Percentiles rank a stretch among this genome's conserved stretches.
Evolutionary conservation across 2,888 invertebrate species (phyloP).

Genomic region (Polyommatus icarus): DNA sequence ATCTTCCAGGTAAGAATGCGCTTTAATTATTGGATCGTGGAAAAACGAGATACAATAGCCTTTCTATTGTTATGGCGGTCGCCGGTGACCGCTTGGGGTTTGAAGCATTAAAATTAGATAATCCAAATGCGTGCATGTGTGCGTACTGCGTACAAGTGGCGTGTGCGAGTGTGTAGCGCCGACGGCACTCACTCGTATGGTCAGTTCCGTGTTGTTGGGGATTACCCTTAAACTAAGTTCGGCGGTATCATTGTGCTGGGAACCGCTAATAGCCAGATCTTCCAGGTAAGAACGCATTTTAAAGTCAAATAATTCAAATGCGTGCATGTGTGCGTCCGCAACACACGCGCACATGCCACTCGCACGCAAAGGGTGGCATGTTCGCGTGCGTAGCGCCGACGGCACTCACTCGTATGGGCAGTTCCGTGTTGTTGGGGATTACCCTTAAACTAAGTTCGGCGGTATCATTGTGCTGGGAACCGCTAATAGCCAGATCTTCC

Average conservation of each 20-base stretch:
- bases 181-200: constrained; percentile 93
- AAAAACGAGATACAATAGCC: too few relatives aligned
- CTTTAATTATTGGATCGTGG: too few relatives aligned
- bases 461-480: constrained; percentile 98
- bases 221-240: constrained; percentile 98
- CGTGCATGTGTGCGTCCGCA: too few relatives aligned
- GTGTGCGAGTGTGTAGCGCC: constrained; percentile 86
- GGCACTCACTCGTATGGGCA: too few relatives aligned
- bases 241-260: constrained; percentile 98
- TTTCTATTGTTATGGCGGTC: too few relatives aligned
- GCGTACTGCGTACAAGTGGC: constrained; percentile 49
- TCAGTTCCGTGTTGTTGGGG: constrained; percentile 97
- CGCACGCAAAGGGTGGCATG: constrained; percentile 56
- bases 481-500: constrained; percentile 98
- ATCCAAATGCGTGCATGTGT: too few relatives aligned
- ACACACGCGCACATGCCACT: too few relatives aligned
- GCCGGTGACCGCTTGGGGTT: too few relatives aligned
- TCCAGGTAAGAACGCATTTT: constrained; percentile 76
- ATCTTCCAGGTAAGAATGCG: constrained; percentile 86
- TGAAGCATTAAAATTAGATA: background rate
- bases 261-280: constrained; percentile 98
- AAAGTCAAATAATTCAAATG: too few relatives aligned
- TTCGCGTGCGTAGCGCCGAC: constrained; percentile 72
- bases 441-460: constrained; percentile 99
- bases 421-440: constrained; percentile 84